Percentiles rank a stretch among this genome's conserved stretches.
Conservation (phyloP, 2,888 invertebrate species). For the Zootermopsis nevadensis region DNA sequence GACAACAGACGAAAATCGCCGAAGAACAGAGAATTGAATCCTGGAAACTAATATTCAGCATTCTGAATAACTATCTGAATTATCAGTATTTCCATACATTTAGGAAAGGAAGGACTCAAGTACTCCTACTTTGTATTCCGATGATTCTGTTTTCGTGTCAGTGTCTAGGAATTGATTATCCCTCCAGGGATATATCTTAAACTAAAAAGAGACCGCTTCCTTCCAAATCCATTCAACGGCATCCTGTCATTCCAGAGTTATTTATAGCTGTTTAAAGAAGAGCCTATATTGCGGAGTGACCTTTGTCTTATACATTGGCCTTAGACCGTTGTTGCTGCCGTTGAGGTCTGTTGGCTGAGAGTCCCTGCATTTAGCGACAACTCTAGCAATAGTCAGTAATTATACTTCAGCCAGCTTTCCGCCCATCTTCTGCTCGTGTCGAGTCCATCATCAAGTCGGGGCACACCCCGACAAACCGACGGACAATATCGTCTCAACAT, state of each 20-base stretch:
- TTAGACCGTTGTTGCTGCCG: background rate
- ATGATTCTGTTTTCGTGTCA: background rate
- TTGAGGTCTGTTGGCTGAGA: background rate
- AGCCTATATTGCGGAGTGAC: background rate
- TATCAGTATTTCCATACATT: no score
- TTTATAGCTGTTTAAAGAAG: background rate
- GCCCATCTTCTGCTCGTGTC: no score
- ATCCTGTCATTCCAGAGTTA: no score
- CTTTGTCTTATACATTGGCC: background rate
- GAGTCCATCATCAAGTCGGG: conserved; percentile 24
- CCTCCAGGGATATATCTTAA: no score
- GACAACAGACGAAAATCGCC: no score
- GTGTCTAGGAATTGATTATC: no score
- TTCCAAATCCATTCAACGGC: no score
- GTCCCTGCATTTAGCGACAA: conserved; percentile 29
- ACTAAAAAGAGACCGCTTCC: no score
- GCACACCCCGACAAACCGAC: conserved; percentile 16
- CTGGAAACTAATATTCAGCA: no score
- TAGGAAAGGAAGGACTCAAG: background rate
- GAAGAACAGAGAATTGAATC: no score
- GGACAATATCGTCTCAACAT: background rate
- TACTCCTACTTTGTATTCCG: background rate
- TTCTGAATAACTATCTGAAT: no score
- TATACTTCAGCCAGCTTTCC: background rate
- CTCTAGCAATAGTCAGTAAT: conserved; percentile 22